A percentile compares a stretch with the other conserved stretches of the same genome.
These are phyloP conservation scores for Pecten maximus DNA, from an alignment of 2,888 invertebrate species.

Conservation along the genomic window DNA sequence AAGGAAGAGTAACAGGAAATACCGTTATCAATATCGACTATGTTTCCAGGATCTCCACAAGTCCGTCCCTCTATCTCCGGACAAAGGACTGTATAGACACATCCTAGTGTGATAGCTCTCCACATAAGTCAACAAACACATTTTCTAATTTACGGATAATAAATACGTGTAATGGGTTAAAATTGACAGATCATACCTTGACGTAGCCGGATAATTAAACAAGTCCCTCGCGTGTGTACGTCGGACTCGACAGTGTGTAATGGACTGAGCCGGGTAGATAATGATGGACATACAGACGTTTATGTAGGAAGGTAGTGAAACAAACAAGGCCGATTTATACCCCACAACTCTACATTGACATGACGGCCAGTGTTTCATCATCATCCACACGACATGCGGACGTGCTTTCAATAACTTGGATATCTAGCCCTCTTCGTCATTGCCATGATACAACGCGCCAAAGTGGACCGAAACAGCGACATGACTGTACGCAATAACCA, in stretches of 20 bases:
- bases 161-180: not conserved
- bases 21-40: not conserved
- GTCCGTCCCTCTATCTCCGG: not conserved
- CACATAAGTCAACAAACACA: not conserved
- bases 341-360: not conserved
- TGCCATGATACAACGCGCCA: not conserved
- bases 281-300: not conserved
- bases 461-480: not conserved
- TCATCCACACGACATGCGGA: not conserved
- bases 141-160: constrained; percentile 7
- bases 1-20: constrained; percentile 9
- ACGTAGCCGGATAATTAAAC: constrained; percentile 4
- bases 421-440: not conserved
- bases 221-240: not conserved
- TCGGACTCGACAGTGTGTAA: not conserved
- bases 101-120: not conserved
- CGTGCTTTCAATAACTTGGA: not conserved
- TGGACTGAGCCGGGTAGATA: not conserved
- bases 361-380: not conserved
- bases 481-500: not conserved
- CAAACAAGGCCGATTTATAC: not conserved
- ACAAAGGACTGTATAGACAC: not conserved
- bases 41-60: not conserved
- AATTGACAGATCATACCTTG: not conserved
- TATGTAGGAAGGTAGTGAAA: not conserved